phyloP scores from a whole-genome alignment of 2,888 invertebrate species.

The Biston stratarius region DNA sequence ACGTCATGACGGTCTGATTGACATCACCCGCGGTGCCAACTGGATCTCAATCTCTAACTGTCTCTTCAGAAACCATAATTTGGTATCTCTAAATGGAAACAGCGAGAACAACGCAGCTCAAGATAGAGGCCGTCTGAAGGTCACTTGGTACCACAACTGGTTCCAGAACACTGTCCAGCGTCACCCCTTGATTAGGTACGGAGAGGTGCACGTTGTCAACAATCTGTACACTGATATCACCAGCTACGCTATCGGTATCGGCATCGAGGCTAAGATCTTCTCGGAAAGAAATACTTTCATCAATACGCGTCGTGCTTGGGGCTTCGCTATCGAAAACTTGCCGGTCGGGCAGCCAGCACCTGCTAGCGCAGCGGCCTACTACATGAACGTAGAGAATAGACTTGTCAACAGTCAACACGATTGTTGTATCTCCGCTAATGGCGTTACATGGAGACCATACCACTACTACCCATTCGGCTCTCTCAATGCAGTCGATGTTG shows the following conservation, averaged over 20 bases:
- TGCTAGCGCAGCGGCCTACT: background rate
- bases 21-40: constrained; percentile 16
- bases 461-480: constrained; percentile 6
- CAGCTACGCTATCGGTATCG: constrained; percentile 25
- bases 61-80: constrained; percentile 38
- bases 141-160: constrained; percentile 34
- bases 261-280: constrained; percentile 13
- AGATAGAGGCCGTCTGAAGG: constrained; percentile 25
- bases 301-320: background rate
- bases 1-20: background rate
- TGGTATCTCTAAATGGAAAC: constrained; percentile 26
- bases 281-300: constrained; percentile 25
- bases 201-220: constrained; percentile 28
- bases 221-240: constrained; percentile 31
- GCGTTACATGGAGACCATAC: constrained; percentile 18
- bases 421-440: background rate
- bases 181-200: constrained; percentile 27
- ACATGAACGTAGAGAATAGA: constrained; percentile 6
- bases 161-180: constrained; percentile 28
- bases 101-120: constrained; percentile 6
- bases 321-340: background rate
- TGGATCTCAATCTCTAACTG: constrained; percentile 30
- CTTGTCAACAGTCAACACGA: constrained; percentile 7
- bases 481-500: constrained; percentile 3
- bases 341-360: background rate